A percentile compares a stretch with the other conserved stretches of the same genome.
Evolutionary conservation across 2,888 invertebrate genomes (phyloP).

Genomic region (Conchocele bisecta): DNA sequence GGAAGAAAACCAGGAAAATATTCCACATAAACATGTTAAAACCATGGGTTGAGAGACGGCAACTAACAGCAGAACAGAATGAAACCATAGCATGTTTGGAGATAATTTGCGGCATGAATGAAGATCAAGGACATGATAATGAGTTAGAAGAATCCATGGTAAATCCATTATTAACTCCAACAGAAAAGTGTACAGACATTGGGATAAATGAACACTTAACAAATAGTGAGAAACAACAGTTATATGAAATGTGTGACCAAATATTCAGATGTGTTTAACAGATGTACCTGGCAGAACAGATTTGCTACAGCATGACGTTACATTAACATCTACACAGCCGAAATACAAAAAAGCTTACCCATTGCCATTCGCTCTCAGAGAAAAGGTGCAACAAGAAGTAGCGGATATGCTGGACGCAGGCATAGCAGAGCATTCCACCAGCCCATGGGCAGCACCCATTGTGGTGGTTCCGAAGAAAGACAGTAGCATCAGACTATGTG

Average conservation of each 20-base stretch:
- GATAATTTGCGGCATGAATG: too few relatives aligned
- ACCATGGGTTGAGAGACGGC: not conserved
- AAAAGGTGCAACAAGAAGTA: not conserved
- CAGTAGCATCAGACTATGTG: not conserved
- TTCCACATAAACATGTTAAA: conserved; percentile 14
- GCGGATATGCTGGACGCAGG: not conserved
- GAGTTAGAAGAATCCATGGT: too few relatives aligned
- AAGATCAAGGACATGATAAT: too few relatives aligned
- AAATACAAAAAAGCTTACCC: not conserved
- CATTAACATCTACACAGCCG: not conserved
- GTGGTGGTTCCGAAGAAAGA: not conserved
- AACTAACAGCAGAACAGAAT: too few relatives aligned
- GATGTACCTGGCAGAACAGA: not conserved
- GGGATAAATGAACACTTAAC: too few relatives aligned
- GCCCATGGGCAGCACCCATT: conserved; percentile 1
- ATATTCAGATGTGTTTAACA: conserved; percentile 1
- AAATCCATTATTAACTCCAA: too few relatives aligned
- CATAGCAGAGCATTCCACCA: not conserved
- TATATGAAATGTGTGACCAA: too few relatives aligned
- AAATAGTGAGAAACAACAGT: too few relatives aligned
- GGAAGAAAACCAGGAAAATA: not conserved
- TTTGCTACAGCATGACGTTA: not conserved
- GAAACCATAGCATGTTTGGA: too few relatives aligned
- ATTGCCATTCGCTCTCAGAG: not conserved
- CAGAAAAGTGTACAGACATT: too few relatives aligned